phyloP scores from a whole-genome alignment of 2,888 invertebrate species.

The Lycophotia porphyrea region DNA sequence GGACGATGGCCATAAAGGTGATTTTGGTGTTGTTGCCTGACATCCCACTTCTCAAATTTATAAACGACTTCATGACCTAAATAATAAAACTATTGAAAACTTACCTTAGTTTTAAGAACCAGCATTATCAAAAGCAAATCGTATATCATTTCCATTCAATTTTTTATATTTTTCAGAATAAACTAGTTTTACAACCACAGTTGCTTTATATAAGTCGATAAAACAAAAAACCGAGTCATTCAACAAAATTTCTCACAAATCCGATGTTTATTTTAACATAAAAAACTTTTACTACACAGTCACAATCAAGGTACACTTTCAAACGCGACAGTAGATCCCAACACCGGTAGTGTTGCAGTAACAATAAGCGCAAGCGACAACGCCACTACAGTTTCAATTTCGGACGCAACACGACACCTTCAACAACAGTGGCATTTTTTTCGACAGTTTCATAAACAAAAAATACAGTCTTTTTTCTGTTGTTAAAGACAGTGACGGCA shows the following conservation, averaged over 20 bases:
- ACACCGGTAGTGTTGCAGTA: not conserved
- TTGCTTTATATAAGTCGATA: not conserved
- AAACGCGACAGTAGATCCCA: not conserved
- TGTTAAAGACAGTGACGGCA: not conserved
- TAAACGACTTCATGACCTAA: not conserved
- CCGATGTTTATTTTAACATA: not conserved
- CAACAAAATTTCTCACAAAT: not conserved
- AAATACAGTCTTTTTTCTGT: not conserved
- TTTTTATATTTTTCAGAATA: not conserved
- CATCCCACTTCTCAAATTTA: rapidly evolving
- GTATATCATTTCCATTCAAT: not conserved
- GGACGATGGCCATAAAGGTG: not conserved
- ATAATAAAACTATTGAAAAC: not conserved
- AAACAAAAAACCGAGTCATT: not conserved
- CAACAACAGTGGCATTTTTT: not conserved
- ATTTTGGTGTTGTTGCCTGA: not conserved
- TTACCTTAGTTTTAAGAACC: not conserved
- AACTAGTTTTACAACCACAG: not conserved
- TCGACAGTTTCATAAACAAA: not conserved
- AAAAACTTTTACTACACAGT: slow-evolving; percentile 8
- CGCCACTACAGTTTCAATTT: not conserved
- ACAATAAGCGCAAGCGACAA: not conserved
- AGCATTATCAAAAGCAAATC: not conserved
- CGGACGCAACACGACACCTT: not conserved
- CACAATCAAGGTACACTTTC: slow-evolving; percentile 11